These are phyloP conservation scores for Denticeps clupeoides DNA, from an alignment of 2,797 vertebrate species.

Conservation along the genomic window DNA sequence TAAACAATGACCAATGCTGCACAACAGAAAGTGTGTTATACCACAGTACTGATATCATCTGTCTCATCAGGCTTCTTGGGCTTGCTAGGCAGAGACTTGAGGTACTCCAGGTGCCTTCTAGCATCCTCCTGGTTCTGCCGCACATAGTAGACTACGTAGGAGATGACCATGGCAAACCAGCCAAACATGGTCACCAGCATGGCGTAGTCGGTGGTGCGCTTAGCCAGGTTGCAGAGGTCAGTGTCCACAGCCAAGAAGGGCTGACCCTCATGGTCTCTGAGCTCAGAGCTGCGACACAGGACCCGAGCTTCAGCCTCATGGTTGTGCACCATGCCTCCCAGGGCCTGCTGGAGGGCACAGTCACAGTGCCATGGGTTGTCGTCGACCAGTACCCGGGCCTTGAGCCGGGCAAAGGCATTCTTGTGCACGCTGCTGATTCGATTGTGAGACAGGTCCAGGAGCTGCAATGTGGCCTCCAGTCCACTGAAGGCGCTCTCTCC, in stretches of 20 bases:
- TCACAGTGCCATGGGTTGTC: conserved; percentile 99
- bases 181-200: conserved; percentile 99
- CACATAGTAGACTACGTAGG: conserved; percentile 94
- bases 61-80: conserved; percentile 92
- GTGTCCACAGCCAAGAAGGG: conserved; percentile 82
- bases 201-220: conserved; percentile 94
- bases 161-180: conserved; percentile 99
- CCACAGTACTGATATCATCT: conserved; percentile 94
- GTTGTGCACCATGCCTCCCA: conserved; percentile 90
- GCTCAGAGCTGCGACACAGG: conserved; percentile 86
- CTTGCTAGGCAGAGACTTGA: conserved; percentile 97
- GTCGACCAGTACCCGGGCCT: conserved; percentile 82
- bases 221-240: conserved; percentile 90
- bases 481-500: conserved; percentile 90
- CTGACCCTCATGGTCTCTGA: conserved; percentile 78
- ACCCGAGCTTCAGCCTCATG: conserved; percentile 82
- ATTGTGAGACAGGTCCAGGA: conserved; percentile 92
- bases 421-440: conserved; percentile 91
- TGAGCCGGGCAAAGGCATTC: conserved; percentile 85
- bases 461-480: conserved; percentile 83
- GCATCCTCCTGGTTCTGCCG: conserved; percentile 97
- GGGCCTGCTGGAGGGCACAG: conserved; percentile 90
- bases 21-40: too few species aligned
- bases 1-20: too few species aligned
- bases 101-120: conserved; percentile 94